Percentiles rank a stretch among this genome's conserved stretches.
Evolutionary conservation across 2,888 invertebrate species (phyloP).

Genomic region (Clepsis dumicolana): DNA sequence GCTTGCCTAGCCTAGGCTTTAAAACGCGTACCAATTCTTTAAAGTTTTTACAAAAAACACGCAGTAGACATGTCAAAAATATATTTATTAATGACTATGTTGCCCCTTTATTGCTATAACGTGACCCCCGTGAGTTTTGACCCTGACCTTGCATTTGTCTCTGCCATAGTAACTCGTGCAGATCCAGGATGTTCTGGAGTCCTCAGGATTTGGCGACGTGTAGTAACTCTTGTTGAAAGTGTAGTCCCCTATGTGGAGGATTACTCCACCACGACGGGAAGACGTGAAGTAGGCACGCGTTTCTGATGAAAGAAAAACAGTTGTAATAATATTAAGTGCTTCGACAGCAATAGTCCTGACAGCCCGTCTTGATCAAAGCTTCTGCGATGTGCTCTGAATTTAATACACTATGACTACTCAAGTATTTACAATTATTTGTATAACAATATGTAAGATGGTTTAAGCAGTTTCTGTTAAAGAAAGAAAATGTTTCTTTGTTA

Average conservation of each 20-base stretch:
- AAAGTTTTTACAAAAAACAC: neutral
- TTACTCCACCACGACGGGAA: conserved; percentile 59
- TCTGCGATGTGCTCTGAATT: no score
- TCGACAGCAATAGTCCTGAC: no score
- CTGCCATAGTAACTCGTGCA: conserved; percentile 56
- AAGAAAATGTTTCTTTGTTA: no score
- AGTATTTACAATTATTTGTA: no score
- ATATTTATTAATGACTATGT: conserved; percentile 45
- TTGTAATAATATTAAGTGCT: no score
- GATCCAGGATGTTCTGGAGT: conserved; percentile 52
- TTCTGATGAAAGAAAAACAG: conserved; percentile 30
- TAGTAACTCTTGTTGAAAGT: conserved; percentile 54
- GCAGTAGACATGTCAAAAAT: neutral
- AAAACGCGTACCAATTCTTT: no score
- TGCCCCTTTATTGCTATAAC: conserved; percentile 38
- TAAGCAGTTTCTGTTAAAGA: no score
- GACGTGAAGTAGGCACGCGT: conserved; percentile 47
- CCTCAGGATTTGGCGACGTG: conserved; percentile 35
- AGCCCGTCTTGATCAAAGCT: no score
- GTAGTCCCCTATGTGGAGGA: conserved; percentile 55
- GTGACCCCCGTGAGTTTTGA: conserved; percentile 45
- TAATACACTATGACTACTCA: no score
- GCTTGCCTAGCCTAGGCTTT: no score
- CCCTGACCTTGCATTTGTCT: conserved; percentile 53
- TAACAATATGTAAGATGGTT: no score